These are phyloP conservation scores for Mechanitis messenoides DNA, from an alignment of 2,888 invertebrate species.

Conservation along the genomic window DNA sequence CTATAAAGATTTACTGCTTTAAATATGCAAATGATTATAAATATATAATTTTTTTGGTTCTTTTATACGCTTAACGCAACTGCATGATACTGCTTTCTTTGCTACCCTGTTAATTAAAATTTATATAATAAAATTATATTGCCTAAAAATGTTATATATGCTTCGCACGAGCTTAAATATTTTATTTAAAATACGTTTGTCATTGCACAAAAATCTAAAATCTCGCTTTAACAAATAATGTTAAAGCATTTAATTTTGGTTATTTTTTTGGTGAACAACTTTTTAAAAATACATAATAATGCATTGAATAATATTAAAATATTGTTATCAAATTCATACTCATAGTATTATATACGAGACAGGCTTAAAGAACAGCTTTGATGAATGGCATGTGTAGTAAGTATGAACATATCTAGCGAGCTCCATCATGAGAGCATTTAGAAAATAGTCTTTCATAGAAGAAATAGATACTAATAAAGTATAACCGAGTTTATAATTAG, in stretches of 20 bases:
- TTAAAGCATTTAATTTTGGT: neutral
- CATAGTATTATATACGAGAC: conserved; percentile 4
- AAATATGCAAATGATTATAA: conserved; percentile 33
- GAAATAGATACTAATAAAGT: conserved; percentile 5
- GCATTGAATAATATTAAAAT: conserved; percentile 2
- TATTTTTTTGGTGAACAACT: neutral
- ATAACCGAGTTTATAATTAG: too few relatives aligned
- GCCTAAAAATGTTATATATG: neutral
- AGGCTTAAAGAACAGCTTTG: conserved; percentile 26
- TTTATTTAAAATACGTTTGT: neutral
- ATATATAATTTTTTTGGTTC: conserved; percentile 19
- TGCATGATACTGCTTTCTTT: conserved; percentile 25
- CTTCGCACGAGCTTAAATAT: conserved; percentile 1
- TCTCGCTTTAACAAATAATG: neutral
- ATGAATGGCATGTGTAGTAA: conserved; percentile 26
- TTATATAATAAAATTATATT: neutral
- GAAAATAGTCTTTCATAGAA: conserved; percentile 7
- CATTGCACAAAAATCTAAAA: conserved; percentile 1
- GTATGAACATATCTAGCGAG: neutral
- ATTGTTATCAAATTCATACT: neutral
- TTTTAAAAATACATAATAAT: neutral
- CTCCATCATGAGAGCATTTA: conserved; percentile 10
- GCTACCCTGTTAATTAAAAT: conserved; percentile 11
- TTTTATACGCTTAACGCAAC: conserved; percentile 20
- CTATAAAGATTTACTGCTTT: conserved; percentile 37